Evolutionary conservation across 2,113 vertebrate genomes (phyloP).

Genomic region (Oxyruncus cristatus): DNA sequence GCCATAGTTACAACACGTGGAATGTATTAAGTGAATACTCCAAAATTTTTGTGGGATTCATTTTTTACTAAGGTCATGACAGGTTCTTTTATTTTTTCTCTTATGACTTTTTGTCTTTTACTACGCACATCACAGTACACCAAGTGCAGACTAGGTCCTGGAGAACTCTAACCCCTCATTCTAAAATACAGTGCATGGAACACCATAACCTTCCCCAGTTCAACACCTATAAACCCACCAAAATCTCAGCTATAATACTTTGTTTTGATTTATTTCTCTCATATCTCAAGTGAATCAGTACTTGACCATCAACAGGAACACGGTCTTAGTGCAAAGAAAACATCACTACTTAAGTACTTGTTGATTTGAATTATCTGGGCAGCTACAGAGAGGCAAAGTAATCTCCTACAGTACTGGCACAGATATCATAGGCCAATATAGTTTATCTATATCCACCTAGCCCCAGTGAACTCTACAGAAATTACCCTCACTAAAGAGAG

Average conservation of each 20-base stretch:
- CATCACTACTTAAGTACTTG: background rate
- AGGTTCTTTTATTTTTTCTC: background rate
- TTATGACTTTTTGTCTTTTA: background rate
- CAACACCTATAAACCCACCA: background rate
- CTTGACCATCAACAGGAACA: background rate
- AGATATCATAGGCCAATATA: background rate
- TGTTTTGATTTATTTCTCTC: background rate
- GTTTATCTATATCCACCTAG: background rate
- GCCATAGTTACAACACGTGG: conserved; percentile 31
- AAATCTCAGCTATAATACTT: background rate
- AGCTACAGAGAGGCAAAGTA: background rate
- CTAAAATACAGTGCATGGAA: background rate
- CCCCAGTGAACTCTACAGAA: background rate
- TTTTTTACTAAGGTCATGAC: conserved; percentile 10
- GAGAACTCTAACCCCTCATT: background rate
- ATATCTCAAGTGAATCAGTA: background rate
- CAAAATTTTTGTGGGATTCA: conserved; percentile 17
- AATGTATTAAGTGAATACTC: conserved; percentile 37
- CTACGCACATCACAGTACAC: background rate
- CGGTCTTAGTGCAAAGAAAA: background rate
- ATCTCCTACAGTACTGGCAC: background rate
- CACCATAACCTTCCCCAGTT: background rate
- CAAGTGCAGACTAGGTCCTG: background rate
- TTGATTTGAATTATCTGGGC: background rate
- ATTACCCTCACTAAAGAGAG: background rate